Base-by-base conservation (phyloP, 92 coral and sea anemone species). In the Micromussa lordhowensis region DNA sequence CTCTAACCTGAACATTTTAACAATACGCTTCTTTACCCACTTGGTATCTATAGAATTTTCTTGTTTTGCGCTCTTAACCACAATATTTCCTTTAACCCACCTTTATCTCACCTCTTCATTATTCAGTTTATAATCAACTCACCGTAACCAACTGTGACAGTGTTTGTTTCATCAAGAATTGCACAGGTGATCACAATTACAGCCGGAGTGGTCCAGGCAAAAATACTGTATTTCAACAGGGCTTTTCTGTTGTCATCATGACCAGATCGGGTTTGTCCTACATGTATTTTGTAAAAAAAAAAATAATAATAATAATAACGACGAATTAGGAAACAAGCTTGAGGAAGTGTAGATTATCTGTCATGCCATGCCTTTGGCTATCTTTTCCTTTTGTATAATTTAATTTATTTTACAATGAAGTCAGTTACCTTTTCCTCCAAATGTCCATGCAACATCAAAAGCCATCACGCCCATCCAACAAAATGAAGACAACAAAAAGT, bases 391-490 rank as follows among this genome's bases (percentile, higher is more conserved):
- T 40, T 40, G 48, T 40, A n/a, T n/a, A n/a, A n/a, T n/a, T n/a
- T 40, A 40, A 1, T 64, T 5, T 30, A 64, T 6, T 9, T 12
- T 66, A 2, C 32, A 26, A 9, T 7, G 18, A 17, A 7, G 5
- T 44, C 51, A 31, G 17, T 88, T 85, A 91, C 96, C 88, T 83
- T 75, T 80, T 22, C 31, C 19, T 22, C 92, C 93, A 77, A 94
- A 94, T 10, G 95, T 93, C 80, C 84, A 90, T 78, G 87, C 53
- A 10, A 90, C 86, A 75, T 94, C 93, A 58, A 80, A 94, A 58
- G 93, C 89, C 90, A 94, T 71, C 28, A 87, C 94, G 66, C 92
- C 88, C 86, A 94, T 89, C 97, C 97, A 94, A 24, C 77, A 87
- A 84, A 94, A 92, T 17, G 89, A 79, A 18, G 92, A 84, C 36